Conservation (phyloP, 1,140 invertebrate genomes). For the Thaumatotibia leucotreta region DNA sequence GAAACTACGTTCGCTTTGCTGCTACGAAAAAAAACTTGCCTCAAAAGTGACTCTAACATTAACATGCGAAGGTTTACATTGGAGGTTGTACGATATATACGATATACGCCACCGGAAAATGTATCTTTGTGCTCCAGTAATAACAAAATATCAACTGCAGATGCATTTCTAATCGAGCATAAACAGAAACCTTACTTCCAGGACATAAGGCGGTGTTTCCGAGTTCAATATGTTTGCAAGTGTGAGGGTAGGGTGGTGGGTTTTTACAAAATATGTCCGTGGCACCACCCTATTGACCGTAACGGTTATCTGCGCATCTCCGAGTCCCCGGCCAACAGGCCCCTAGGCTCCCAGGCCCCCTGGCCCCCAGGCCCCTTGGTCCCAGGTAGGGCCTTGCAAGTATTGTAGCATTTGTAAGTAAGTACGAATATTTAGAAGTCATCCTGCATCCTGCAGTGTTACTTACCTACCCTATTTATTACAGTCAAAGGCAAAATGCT, state of each 20-base stretch:
- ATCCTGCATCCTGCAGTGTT: no score
- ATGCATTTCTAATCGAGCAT: not conserved
- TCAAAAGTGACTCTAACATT: slow-evolving; percentile 17
- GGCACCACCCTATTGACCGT: slow-evolving; percentile 10
- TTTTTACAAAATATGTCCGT: not conserved
- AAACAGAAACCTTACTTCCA: not conserved
- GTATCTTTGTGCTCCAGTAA: not conserved
- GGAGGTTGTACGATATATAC: no score
- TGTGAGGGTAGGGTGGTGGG: not conserved
- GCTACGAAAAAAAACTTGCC: not conserved
- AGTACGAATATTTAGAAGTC: no score
- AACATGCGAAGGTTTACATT: slow-evolving; percentile 21
- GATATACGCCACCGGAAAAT: not conserved
- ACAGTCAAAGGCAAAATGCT: no score
- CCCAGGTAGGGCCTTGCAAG: no score
- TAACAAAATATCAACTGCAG: not conserved
- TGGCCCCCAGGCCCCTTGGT: no score
- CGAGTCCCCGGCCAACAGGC: not conserved
- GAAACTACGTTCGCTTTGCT: slow-evolving; percentile 24
- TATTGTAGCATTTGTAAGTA: no score
- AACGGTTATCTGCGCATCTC: slow-evolving; percentile 4
- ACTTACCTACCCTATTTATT: no score
- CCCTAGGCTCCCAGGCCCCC: no score
- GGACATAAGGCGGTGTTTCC: not conserved
- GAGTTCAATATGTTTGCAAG: not conserved